Evolutionary conservation across 2,888 invertebrate genomes (phyloP).

Genomic region (Eledona agricola): DNA sequence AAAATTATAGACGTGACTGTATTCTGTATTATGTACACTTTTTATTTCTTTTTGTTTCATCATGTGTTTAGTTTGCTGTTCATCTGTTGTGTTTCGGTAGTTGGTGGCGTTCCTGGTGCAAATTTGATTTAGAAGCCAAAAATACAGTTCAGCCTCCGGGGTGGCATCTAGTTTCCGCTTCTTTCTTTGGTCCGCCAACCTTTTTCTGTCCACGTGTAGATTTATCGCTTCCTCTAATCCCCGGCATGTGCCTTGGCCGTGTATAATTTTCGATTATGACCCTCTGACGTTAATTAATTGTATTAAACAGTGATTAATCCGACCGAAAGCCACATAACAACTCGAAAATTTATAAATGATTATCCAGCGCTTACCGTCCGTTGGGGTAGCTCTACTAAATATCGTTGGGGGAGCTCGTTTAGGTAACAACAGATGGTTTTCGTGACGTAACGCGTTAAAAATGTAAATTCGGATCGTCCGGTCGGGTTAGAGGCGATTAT

Average conservation of each 20-base stretch:
- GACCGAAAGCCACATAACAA: constrained; percentile 41
- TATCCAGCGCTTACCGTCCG: constrained; percentile 39
- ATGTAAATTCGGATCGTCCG: constrained; percentile 7
- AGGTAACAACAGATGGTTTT: constrained; percentile 45
- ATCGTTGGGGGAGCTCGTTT: constrained; percentile 37
- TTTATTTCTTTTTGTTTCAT: too few species aligned
- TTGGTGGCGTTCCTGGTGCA: too few species aligned
- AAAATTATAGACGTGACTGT: too few species aligned
- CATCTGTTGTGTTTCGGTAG: too few species aligned
- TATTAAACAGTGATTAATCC: constrained; percentile 26
- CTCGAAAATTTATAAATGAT: constrained; percentile 44
- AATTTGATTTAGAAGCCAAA: too few species aligned
- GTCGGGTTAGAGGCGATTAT: neutral
- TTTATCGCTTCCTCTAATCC: constrained; percentile 18
- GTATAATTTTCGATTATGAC: constrained; percentile 14
- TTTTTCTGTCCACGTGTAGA: constrained; percentile 10
- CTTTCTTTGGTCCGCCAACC: neutral
- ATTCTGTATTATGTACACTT: too few species aligned
- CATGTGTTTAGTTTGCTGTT: too few species aligned
- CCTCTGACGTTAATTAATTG: constrained; percentile 13
- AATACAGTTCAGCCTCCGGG: too few species aligned
- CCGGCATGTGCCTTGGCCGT: neutral
- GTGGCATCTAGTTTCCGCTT: too few species aligned
- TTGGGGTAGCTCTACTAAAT: constrained; percentile 40
- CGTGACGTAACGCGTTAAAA: constrained; percentile 43